These are phyloP conservation scores for Salpingus planirostris DNA, from an alignment of 2,888 invertebrate species.

Conservation along the genomic window DNA sequence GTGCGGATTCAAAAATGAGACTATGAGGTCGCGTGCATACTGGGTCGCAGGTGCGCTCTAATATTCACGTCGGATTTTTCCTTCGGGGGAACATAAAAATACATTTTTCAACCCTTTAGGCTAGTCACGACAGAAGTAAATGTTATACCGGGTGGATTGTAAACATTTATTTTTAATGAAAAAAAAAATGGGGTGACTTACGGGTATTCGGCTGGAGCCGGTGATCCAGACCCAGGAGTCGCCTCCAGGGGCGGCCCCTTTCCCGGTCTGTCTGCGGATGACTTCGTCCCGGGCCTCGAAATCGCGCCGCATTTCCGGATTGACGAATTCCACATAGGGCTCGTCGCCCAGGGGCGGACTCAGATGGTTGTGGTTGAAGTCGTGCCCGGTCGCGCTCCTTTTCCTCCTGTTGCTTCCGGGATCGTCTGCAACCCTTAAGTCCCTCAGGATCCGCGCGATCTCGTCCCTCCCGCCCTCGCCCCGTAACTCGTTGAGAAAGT, in stretches of 20 bases:
- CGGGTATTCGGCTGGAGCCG: constrained; percentile 78
- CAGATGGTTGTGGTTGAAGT: constrained; percentile 28
- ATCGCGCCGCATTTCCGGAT: constrained; percentile 54
- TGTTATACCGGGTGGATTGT: too few species aligned
- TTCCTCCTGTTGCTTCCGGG: constrained; percentile 10
- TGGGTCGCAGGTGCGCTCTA: too few species aligned
- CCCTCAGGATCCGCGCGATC: constrained; percentile 25
- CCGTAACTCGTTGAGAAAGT: constrained; percentile 30
- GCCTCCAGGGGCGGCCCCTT: constrained; percentile 61
- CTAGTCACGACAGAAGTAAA: too few species aligned
- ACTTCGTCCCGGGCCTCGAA: constrained; percentile 50
- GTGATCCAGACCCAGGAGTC: constrained; percentile 83
- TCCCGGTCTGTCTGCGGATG: constrained; percentile 52
- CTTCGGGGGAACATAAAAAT: too few species aligned
- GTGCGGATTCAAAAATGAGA: too few species aligned
- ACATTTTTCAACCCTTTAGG: too few species aligned
- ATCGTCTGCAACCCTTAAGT: constrained; percentile 18
- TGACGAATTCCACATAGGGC: constrained; percentile 64
- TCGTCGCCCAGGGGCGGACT: constrained; percentile 33
- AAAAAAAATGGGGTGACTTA: constrained; percentile 40
- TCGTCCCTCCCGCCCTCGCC: constrained; percentile 28
- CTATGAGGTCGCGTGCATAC: too few species aligned
- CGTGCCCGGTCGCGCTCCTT: constrained; percentile 17
- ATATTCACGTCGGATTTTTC: too few species aligned
- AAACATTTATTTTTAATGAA: constrained; percentile 1